Base-by-base conservation (phyloP, 2,797 vertebrate genomes). In the Fistularia tabacaria region DNA sequence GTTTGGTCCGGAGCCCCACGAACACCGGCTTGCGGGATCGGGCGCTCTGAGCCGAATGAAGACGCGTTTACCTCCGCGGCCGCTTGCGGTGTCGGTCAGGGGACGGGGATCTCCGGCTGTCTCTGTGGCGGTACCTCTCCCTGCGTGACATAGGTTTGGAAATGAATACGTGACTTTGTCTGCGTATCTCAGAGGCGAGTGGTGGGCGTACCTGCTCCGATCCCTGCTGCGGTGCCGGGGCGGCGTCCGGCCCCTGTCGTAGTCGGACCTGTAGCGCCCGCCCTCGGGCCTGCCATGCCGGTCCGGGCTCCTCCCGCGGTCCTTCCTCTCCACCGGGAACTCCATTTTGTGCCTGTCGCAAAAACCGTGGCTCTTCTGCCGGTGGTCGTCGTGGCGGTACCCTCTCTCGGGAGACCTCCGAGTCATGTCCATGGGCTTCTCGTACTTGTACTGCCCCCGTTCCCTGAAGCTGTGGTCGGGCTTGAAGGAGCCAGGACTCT, bases 91-190 rank as follows among this genome's bases (percentile, higher is more conserved):
- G 90, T 54, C 93, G 90, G 58, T 98, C 95, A 1, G 90, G 87
- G 3, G 94, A 93, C 39, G 90, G 91, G 1, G 96, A 97, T 36
- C 92, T 83, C 65, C 92, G 88, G 51, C 83, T 92, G 1, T 97
- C 96, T 72, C 94, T 91, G 79, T 95, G 93, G 1, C 94, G 92
- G 76, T 95, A 91, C 42, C 93, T 74, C 69, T 98, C 96, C 72
- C 95, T 94, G 66, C 14, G 7, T 45, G 2, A 25, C 25, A 5
- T 25, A 25, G 25, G 25, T 25, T 25, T 25, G 25, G 25, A 25
- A 25, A 25, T 25, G 25, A 25, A 25, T 5, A 25, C 5, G 25
- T 25, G 25, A 25, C 25, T 25, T 25, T 25, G 25, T 5, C 25
- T 25, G 5, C 25, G 2, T 2, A 25, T 25, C 25, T 25, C 25